Evolutionary conservation across 2,888 invertebrate genomes (phyloP).

Genomic region (Minunthozetes semirufus): DNA sequence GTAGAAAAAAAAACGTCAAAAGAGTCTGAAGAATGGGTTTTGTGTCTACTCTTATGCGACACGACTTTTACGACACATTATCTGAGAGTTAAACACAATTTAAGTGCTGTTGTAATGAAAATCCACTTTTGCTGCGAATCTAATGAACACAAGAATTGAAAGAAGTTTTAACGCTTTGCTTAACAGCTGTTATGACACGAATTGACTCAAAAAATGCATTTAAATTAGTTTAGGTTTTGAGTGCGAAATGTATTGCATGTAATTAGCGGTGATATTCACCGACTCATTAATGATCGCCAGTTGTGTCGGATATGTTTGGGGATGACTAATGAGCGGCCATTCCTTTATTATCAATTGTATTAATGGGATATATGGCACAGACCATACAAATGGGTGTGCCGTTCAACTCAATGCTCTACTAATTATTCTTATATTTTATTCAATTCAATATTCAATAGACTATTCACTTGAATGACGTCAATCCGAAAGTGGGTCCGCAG

Average conservation of each 20-base stretch:
- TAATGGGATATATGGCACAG: not conserved
- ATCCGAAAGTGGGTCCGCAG: constrained; percentile 46
- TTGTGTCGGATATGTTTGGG: constrained; percentile 17
- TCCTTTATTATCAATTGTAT: constrained; percentile 2
- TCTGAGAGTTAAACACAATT: not conserved
- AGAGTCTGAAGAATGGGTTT: too few relatives aligned
- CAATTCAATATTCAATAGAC: constrained; percentile 24
- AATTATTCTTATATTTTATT: not conserved
- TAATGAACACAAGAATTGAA: not conserved
- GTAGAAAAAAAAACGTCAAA: too few relatives aligned
- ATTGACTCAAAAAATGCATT: not conserved
- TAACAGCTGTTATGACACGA: not conserved
- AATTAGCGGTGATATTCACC: constrained; percentile 25
- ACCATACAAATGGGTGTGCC: not conserved
- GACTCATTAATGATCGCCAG: constrained; percentile 3
- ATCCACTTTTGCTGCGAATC: too few relatives aligned
- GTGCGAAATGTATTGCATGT: not conserved
- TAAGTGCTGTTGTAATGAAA: not conserved
- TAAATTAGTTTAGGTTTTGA: constrained; percentile 2
- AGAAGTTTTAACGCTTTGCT: not conserved
- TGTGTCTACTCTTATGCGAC: too few relatives aligned
- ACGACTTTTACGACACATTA: not conserved
- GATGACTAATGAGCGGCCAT: constrained; percentile 13
- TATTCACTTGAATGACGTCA: constrained; percentile 38
- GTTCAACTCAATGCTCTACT: not conserved